Conservation (phyloP, 2,888 invertebrate species). For the Ctena decussata region DNA sequence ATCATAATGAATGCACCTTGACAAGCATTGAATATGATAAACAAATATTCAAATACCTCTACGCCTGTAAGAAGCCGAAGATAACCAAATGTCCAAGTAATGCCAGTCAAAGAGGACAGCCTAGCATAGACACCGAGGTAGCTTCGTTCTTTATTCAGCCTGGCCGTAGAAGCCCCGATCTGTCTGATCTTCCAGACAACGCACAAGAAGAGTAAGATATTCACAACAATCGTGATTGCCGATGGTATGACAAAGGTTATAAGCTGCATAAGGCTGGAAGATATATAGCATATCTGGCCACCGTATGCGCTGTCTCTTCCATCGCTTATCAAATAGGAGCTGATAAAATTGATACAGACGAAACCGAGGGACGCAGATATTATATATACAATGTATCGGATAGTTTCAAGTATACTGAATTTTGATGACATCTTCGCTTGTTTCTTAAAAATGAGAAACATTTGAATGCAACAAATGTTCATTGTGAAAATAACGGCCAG, state of each 20-base stretch:
- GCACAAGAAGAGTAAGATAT: constrained; percentile 30
- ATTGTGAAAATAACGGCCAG: constrained; percentile 46
- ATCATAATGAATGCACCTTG: constrained; percentile 53
- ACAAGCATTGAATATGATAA: constrained; percentile 40
- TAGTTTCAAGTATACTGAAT: neutral
- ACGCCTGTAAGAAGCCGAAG: constrained; percentile 31
- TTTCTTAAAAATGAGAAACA: constrained; percentile 23
- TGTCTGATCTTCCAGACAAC: constrained; percentile 28
- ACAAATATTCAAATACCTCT: constrained; percentile 33
- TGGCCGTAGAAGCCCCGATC: neutral
- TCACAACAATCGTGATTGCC: constrained; percentile 9
- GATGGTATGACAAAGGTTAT: constrained; percentile 42
- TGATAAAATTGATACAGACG: constrained; percentile 27
- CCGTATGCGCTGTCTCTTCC: constrained; percentile 35
- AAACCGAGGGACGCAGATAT: constrained; percentile 5
- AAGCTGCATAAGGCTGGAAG: constrained; percentile 23
- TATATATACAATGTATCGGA: constrained; percentile 18
- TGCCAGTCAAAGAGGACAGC: constrained; percentile 45
- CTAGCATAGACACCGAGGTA: constrained; percentile 20
- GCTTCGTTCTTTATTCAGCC: constrained; percentile 38
- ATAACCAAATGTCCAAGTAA: constrained; percentile 54
- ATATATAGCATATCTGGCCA: constrained; percentile 37
- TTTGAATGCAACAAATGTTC: constrained; percentile 49
- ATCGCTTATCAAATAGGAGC: neutral
- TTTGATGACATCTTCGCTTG: neutral